phyloP scores from a whole-genome alignment of 2,888 invertebrate genomes.

The Apoda limacodes region DNA sequence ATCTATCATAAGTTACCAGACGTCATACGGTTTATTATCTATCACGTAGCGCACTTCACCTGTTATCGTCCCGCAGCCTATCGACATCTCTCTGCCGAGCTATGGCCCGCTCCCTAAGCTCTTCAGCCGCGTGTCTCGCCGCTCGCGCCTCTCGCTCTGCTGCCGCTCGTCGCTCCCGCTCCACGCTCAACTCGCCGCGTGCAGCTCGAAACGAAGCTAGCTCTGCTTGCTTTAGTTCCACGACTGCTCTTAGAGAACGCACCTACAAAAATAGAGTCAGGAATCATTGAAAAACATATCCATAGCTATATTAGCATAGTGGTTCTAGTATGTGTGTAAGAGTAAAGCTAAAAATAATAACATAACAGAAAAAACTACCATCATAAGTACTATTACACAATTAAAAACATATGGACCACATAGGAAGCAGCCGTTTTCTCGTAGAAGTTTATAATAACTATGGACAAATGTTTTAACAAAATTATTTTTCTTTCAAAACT shows the following conservation, averaged over 20 bases:
- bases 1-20: too few relatives aligned
- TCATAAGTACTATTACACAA: too few relatives aligned
- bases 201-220: slow-evolving; percentile 81
- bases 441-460: too few relatives aligned
- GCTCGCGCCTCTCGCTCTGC: slow-evolving; percentile 80
- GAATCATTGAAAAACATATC: slow-evolving; percentile 15
- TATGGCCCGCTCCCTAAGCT: slow-evolving; percentile 83
- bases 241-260: slow-evolving; percentile 83
- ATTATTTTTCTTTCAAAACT: not conserved
- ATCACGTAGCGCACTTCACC: too few relatives aligned
- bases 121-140: slow-evolving; percentile 87
- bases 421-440: too few relatives aligned
- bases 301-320: slow-evolving; percentile 4
- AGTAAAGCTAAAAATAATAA: too few relatives aligned
- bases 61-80: slow-evolving; percentile 70
- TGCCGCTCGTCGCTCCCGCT: slow-evolving; percentile 79
- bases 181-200: slow-evolving; percentile 75
- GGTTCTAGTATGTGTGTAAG: too few relatives aligned
- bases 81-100: slow-evolving; percentile 79
- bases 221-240: slow-evolving; percentile 90
- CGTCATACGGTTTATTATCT: too few relatives aligned
- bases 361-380: too few relatives aligned
- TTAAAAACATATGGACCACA: slow-evolving; percentile 2
- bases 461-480: too few relatives aligned
- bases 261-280: slow-evolving; percentile 31